Evolutionary conservation across 1,140 invertebrate genomes (phyloP), one percentile per base, ranked within the genome.

Genomic region (Drosophila cardini): DNA sequence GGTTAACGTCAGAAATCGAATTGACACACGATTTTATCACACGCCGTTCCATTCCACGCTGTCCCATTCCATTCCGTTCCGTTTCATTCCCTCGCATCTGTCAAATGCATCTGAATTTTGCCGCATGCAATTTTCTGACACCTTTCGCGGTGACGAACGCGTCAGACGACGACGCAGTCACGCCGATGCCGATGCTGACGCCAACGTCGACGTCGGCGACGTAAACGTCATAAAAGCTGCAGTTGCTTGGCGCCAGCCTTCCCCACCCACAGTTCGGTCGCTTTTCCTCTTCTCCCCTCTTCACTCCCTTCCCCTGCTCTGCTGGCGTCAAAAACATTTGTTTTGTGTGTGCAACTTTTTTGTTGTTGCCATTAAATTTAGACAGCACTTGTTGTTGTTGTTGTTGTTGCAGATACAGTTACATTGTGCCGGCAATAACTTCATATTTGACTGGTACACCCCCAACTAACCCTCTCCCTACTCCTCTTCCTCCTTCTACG

Each of bases 21-120:
- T 87, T 83, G 83, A 87, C 83, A 83, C 76, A 87, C 76, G 83
- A 87, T 89, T 87, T 87, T 87, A 87, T 87, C 83, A 80, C 73
- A 78, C 72, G 64, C 68, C 46, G 64, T 78, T 78, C 63, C 62
- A 53, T 42, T 69, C 58, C 62, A 55, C 38, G 50, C 32, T 58
- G 48, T 38, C 32, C 13, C 63, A 48, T 82, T 78, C 69, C 72
- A 32, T 55, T 60, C 42, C 40, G 56, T 34, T 38, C 42, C 43
- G 11, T 55, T 10, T n/a, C n/a, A n/a, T n/a, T 38, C 16, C 26
- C 2, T 18, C 74, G 43, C 81, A 48, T 86, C 82, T 86, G 82
- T 86, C 82, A 86, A 86, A 79, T 50, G 67, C 30, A 45, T 32
- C 62, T 65, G 75, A 67, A 84, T 81, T 78, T 69, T 69, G 56